Conservation (phyloP, 2,797 vertebrate species). For the Jordanella pulchra region DNA sequence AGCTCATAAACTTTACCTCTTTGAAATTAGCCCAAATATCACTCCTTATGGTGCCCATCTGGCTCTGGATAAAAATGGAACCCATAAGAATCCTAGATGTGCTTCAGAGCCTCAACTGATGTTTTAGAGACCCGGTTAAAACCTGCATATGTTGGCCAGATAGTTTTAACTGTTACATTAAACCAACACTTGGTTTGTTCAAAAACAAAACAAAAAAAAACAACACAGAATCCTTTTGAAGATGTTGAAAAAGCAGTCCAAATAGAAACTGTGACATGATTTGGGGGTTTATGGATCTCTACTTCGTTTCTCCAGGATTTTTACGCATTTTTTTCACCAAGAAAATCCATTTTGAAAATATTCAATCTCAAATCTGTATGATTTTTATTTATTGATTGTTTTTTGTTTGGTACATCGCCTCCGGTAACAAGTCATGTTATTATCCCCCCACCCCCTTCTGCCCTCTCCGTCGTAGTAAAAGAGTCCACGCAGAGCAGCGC, state of each 20-base stretch:
- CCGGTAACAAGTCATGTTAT: slow-evolving; percentile 26
- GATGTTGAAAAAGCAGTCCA: too few relatives aligned
- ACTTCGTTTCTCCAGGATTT: neutral
- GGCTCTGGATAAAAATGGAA: too few relatives aligned
- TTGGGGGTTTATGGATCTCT: neutral
- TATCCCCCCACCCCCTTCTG: slow-evolving; percentile 11
- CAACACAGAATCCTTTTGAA: neutral
- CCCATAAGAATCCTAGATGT: too few relatives aligned
- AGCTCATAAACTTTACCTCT: too few relatives aligned
- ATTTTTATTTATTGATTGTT: neutral
- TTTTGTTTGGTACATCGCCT: neutral
- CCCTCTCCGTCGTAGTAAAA: slow-evolving; percentile 55
- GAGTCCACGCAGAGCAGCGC: slow-evolving; percentile 12
- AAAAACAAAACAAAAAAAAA: too few relatives aligned
- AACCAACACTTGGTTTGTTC: too few relatives aligned
- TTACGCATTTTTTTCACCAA: neutral
- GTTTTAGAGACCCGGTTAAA: neutral
- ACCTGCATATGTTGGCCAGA: neutral
- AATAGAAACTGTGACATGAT: neutral
- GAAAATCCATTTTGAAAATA: neutral
- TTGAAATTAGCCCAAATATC: too few relatives aligned
- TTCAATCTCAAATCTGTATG: neutral
- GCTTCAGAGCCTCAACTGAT: neutral
- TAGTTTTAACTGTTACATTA: too few relatives aligned
- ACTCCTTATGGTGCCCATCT: too few relatives aligned